These are phyloP conservation scores for Spodoptera littoralis DNA, from an alignment of 2,888 invertebrate genomes.

Conservation along the genomic window DNA sequence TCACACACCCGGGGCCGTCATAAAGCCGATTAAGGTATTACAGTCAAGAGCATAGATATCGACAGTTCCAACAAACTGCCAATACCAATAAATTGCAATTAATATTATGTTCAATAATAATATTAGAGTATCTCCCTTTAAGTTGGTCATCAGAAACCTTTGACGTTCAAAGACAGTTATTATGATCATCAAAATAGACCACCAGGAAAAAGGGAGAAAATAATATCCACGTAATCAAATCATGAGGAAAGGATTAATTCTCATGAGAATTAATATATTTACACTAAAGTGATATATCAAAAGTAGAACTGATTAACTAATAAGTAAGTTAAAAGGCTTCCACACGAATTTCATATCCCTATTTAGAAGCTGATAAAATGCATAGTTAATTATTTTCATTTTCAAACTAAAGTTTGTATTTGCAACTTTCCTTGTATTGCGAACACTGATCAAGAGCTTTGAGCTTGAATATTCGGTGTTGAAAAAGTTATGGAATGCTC, in stretches of 20 bases:
- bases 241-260: conserved; percentile 6
- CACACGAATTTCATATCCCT: too few species aligned
- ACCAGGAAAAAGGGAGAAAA: conserved; percentile 15
- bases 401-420: not conserved
- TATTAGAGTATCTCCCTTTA: conserved; percentile 19
- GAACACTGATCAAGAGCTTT: conserved; percentile 1
- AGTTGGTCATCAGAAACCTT: conserved; percentile 1
- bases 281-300: not conserved
- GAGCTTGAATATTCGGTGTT: conserved; percentile 1
- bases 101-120: not conserved
- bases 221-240: conserved; percentile 20
- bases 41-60: too few species aligned
- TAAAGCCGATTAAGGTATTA: too few species aligned
- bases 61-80: not conserved
- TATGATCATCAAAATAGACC: conserved; percentile 19
- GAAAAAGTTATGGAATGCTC: not conserved
- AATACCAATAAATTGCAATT: conserved; percentile 11
- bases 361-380: not conserved
- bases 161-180: conserved; percentile 14
- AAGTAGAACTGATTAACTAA: too few species aligned
- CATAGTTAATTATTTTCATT: conserved; percentile 6
- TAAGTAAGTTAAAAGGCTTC: too few species aligned
- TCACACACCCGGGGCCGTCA: too few species aligned
- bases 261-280: too few species aligned
- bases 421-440: too few species aligned